Base-by-base conservation (phyloP, 1,140 invertebrate genomes). In the Drosophila dunni region DNA sequence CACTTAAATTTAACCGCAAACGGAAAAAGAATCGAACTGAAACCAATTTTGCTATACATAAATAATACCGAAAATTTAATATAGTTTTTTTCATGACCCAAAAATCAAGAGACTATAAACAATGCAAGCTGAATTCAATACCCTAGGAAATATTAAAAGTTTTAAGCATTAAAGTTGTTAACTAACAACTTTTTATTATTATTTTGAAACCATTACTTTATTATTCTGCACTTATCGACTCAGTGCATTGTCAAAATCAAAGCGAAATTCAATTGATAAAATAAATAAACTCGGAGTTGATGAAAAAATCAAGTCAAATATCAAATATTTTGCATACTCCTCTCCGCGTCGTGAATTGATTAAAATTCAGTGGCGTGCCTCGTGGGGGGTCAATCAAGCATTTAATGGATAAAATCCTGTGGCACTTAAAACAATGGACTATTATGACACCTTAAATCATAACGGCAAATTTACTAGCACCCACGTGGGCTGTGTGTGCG, bases 401-500 rank as follows among this genome's bases (percentile, higher is more conserved):
- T 46, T 81, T 85, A 85, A 86, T 86, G 73, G 70, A 75, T 78
- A 78, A 78, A 85, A 74, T 73, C 34, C 29, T 40, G 62, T 40
- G 64, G 46, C 81, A 86, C 82, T 86, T 78, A 63, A 48, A 61
- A 77, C 82, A 86, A 86, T 83, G 69, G 68, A 64, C 75, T 65
- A 71, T 86, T 81, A 70, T 82, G 83, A 88, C 79, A 88, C 83
- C 82, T 88, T 81, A 79, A 88, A 86, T 86, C 83, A 86, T 74
- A 85, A 77, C 68, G 82, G 62, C 54, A 76, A 82, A 85, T 88
- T 75, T 69, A 78, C 66, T 44, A 46, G 34, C 42, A 44, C 40
- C 10, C 11, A 48, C 24, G 33, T 45, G 29, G 34, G 34, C 58
- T 20, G 58, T 64, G 51, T 67, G 48, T 51, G 53, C 36, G 66